Conservation (phyloP, 1,140 invertebrate genomes). For the Ostrea denselamellosa region DNA sequence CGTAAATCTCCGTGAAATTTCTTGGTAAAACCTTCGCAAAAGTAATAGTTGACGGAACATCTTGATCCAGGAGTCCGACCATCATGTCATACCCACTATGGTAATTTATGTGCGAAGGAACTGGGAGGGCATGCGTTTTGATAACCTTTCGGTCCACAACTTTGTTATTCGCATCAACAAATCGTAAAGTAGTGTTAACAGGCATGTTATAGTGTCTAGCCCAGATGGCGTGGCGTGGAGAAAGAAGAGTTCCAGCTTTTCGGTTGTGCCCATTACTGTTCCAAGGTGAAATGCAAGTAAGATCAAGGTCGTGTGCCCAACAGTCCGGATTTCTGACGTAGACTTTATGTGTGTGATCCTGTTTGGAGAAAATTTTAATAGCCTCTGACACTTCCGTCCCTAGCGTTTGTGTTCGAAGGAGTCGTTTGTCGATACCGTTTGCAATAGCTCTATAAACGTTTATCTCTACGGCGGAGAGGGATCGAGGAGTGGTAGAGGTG, state of each 20-base stretch:
- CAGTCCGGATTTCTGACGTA: constrained; percentile 63
- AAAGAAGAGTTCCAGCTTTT: constrained; percentile 64
- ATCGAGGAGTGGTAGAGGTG: neutral
- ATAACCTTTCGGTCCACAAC: constrained; percentile 64
- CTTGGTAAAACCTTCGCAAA: constrained; percentile 64
- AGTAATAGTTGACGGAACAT: constrained; percentile 61
- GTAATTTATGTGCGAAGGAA: constrained; percentile 37
- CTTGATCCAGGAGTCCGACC: constrained; percentile 64
- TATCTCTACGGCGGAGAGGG: neutral
- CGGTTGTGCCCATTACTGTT: constrained; percentile 62
- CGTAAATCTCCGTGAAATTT: constrained; percentile 52
- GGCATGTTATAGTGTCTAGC: constrained; percentile 66
- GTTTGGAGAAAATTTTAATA: constrained; percentile 64
- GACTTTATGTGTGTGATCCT: constrained; percentile 63
- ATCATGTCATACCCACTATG: constrained; percentile 66
- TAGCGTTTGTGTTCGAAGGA: neutral
- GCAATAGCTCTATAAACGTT: constrained; percentile 12
- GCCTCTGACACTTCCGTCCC: constrained; percentile 47
- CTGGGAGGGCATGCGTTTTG: constrained; percentile 45
- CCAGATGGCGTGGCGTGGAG: constrained; percentile 67
- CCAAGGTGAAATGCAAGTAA: constrained; percentile 70
- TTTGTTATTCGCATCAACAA: constrained; percentile 63
- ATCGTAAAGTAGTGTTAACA: constrained; percentile 62
- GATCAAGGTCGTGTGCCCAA: constrained; percentile 66
- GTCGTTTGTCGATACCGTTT: neutral